Evolutionary conservation across 1,140 invertebrate species (phyloP), one percentile per base, ranked within the genome.

Genomic region (Atta cephalotes): DNA sequence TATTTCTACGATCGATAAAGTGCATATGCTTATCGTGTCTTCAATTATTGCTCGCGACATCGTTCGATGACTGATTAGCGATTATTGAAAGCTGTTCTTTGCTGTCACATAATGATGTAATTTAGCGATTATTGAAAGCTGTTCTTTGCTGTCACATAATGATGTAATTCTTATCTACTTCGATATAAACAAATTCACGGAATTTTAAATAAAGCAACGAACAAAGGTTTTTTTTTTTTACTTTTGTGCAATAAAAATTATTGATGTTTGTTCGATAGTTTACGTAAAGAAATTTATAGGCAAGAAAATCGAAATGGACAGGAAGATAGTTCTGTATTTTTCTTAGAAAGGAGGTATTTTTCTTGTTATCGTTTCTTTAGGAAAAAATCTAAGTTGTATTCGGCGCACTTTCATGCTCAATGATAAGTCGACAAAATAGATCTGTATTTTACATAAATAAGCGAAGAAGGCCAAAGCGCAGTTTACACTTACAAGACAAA

Each of bases 1-100:
- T 6, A 5, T 60, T 62, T 14, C n/a, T 76, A 7, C 56, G 45
- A 89, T 89, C 63, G 51, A 77, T 82, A 80, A 74, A 56, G 63
- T 45, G 58, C 70, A 72, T 51, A 25, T 25, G 28, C 74, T 80
- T 86, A 60, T 70, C 25, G 3, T 10, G 25, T n/a, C 35, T 71
- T 45, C 68, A 35, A 82, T 60, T 82, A 12, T 72, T 72, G 21
- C 12, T 16, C 66, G 21, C 79, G 35, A 12, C 53, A 25, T 56
- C 49, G 51, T 84, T 84, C 70, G 56, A 74, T 63, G 68, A 84
- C 70, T 84, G 70, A 84, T 84, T 84, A 84, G 39, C 70, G 56
- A 0, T 39, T 56, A 21, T 65, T 21, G 45, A 60, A 62, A 71
- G 35, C 60, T 71, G 14, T 45, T 45, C 5, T 51, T 51, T 2